Base-by-base conservation (phyloP, 2,797 vertebrate species). In the Todus mexicanus region DNA sequence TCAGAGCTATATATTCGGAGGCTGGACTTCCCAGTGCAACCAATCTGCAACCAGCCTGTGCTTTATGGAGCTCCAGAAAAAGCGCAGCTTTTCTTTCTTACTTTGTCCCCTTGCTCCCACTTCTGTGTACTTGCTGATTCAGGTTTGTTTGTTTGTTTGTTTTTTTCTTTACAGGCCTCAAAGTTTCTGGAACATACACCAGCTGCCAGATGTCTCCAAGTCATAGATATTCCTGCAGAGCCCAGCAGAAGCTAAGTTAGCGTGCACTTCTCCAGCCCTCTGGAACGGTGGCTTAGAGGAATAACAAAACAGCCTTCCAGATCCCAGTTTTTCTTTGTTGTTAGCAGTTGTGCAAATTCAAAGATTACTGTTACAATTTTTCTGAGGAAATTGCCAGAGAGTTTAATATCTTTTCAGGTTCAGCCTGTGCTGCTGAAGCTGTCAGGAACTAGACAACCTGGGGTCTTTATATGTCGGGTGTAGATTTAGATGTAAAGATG, bases 121-220 rank as follows among this genome's bases (percentile, higher is more conserved):
- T 66, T 63, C 43, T 54, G 23, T n/a, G 29, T 73, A 38, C 37
- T 70, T 87, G 80, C 84, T 84, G 84, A 87, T 87, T 82, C 66
- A 75, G 48, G n/a, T n/a, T n/a, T n/a, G n/a, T 64, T 69, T 71
- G 29, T 42, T 42, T 10, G 33, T 42, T 14, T 59, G 73, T 42
- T 45, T 38, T 43, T 50, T 50, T 29, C 40, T 83, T 37, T 72
- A 57, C 80, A 88, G 56, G 35, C 59, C 63, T 91, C 22, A 31
- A 56, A 60, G 65, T 85, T 87, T 78, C 53, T 91, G 79, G 72
- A 35, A 66, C 25, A 19, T 71, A 5, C 23, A 50, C 82, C 35
- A 60, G 73, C 90, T 89, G 75, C 48, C 84, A 81, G 76, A 74
- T 92, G 65, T 74, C 79, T 87, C 57, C 57, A 77, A 77, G 76